Evolutionary conservation across 1,140 invertebrate species (phyloP).

Genomic region (Lanistes nyassanus): DNA sequence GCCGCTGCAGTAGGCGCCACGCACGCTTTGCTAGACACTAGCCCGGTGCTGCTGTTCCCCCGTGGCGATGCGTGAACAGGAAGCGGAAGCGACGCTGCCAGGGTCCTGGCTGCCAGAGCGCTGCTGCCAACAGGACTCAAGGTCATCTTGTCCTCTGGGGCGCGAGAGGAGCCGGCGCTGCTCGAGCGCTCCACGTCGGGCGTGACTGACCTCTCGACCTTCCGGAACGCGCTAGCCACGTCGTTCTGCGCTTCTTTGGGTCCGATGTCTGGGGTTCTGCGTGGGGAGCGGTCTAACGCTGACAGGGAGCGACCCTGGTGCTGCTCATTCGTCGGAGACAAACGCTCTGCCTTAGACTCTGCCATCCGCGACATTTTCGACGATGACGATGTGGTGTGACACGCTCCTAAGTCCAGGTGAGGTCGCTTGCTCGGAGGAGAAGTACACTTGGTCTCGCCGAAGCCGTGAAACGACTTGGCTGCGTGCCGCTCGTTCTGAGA

Average conservation of each 20-base stretch:
- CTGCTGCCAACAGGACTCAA: slow-evolving; percentile 23
- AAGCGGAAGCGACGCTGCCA: slow-evolving; percentile 22
- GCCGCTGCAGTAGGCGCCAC: slow-evolving; percentile 6
- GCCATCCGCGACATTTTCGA: slow-evolving; percentile 6
- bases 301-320: not conserved
- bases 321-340: slow-evolving; percentile 12
- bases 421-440: not conserved
- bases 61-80: slow-evolving; percentile 15
- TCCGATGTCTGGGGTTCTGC: not conserved
- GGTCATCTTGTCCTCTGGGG: slow-evolving; percentile 9
- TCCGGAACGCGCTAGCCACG: slow-evolving; percentile 56
- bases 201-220: slow-evolving; percentile 49
- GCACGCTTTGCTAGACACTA: not conserved
- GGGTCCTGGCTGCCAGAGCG: slow-evolving; percentile 12
- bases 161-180: slow-evolving; percentile 11
- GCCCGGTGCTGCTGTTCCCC: slow-evolving; percentile 7
- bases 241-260: slow-evolving; percentile 21
- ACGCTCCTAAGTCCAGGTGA: not conserved
- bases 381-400: not conserved
- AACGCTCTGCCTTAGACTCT: slow-evolving; percentile 9
- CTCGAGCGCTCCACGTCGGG: slow-evolving; percentile 13
- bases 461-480: slow-evolving; percentile 12
- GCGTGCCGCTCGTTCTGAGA: not conserved
- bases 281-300: slow-evolving; percentile 11
- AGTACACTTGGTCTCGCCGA: not conserved